phyloP scores from a whole-genome alignment of 2,797 vertebrate genomes.

The Argya squamiceps region DNA sequence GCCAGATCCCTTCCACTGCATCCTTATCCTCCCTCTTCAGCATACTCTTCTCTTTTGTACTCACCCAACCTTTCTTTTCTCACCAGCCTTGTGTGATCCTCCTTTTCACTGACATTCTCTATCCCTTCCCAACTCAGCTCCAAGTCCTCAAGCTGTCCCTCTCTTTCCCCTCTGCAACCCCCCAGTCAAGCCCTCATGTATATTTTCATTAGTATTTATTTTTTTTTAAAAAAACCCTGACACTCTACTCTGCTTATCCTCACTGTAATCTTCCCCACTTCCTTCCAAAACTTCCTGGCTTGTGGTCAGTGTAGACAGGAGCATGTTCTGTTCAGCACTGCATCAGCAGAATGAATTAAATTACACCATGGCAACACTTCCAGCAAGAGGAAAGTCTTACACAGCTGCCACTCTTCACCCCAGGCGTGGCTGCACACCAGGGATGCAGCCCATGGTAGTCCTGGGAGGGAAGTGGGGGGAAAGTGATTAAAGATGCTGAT shows the following conservation, averaged over 20 bases:
- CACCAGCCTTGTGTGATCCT: not conserved
- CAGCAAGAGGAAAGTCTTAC: not conserved
- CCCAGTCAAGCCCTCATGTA: not conserved
- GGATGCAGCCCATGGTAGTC: not conserved
- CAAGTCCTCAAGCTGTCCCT: not conserved
- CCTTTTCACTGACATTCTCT: not conserved
- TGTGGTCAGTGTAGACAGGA: constrained; percentile 29
- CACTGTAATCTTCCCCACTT: constrained; percentile 11
- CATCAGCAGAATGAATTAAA: constrained; percentile 12
- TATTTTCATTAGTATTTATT: not conserved
- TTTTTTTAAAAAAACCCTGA: not conserved
- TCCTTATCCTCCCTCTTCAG: not conserved
- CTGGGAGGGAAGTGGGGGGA: not conserved
- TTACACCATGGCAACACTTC: not conserved
- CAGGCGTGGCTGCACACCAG: not conserved
- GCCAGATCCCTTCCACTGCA: not conserved
- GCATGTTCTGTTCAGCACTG: not conserved
- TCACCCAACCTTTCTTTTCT: not conserved
- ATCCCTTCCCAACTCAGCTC: rapidly evolving
- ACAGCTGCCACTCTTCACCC: not conserved
- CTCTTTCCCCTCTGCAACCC: not conserved
- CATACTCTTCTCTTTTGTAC: not conserved
- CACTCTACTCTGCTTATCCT: not conserved
- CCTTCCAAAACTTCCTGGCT: constrained; percentile 45
- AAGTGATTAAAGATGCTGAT: not conserved